A percentile compares a stretch with the other conserved stretches of the same genome.
These are phyloP conservation scores for Stegophylla sp. DNA, from an alignment of 2,888 invertebrate genomes.

Conservation along the genomic window DNA sequence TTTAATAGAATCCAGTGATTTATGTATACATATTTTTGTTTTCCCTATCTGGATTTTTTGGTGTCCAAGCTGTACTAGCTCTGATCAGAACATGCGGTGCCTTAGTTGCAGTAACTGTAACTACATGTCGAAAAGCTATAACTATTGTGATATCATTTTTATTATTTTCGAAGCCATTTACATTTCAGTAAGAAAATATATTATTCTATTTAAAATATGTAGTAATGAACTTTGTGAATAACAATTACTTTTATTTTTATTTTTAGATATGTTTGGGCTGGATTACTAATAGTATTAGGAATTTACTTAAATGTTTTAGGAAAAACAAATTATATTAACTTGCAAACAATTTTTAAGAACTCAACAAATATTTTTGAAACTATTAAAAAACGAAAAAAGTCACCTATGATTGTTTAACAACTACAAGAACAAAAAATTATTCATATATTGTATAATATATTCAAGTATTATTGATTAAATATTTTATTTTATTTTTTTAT, in stretches of 20 bases:
- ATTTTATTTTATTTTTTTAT: no score
- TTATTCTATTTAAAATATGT: background rate
- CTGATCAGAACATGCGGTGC: constrained; percentile 89
- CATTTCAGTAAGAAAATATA: constrained; percentile 78
- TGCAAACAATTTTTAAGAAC: background rate
- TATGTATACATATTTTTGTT: constrained; percentile 87
- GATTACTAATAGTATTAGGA: constrained; percentile 80
- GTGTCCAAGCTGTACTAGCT: constrained; percentile 90
- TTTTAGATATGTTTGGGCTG: constrained; percentile 62
- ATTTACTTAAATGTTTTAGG: constrained; percentile 94
- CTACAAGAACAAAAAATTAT: background rate
- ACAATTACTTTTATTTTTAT: constrained; percentile 64
- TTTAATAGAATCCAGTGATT: constrained; percentile 74
- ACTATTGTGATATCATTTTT: constrained; percentile 92
- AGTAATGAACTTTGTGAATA: constrained; percentile 47
- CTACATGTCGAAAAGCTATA: constrained; percentile 87
- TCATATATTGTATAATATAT: background rate
- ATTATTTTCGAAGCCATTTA: constrained; percentile 92
- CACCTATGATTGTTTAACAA: constrained; percentile 43
- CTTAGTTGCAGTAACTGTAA: constrained; percentile 90
- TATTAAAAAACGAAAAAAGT: constrained; percentile 39
- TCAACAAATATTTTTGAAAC: constrained; percentile 1
- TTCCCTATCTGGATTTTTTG: constrained; percentile 88
- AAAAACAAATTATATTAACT: constrained; percentile 68
- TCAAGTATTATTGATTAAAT: no score